These are phyloP conservation scores for Euthynnus affinis DNA, from an alignment of 2,797 vertebrate genomes.

Conservation along the genomic window DNA sequence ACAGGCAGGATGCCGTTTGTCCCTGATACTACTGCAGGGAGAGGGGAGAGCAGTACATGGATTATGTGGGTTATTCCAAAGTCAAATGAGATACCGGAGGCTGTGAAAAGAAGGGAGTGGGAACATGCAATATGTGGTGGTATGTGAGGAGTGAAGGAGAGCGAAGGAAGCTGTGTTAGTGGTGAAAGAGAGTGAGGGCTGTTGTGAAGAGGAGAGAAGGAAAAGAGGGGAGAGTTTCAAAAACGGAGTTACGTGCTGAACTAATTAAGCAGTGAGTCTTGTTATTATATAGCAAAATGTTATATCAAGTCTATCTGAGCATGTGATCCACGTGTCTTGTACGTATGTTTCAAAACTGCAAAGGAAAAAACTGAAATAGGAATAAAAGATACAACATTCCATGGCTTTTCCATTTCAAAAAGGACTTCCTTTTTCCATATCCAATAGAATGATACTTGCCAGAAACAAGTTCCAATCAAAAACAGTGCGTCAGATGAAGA, in stretches of 20 bases:
- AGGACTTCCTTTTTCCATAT: background rate
- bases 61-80: background rate
- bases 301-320: background rate
- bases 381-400: background rate
- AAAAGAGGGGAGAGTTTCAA: slow-evolving; percentile 50
- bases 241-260: slow-evolving; percentile 28
- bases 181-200: slow-evolving; percentile 58
- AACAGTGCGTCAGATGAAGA: background rate
- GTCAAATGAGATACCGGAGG: slow-evolving; percentile 15
- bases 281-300: background rate
- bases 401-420: background rate
- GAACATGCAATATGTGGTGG: slow-evolving; percentile 53
- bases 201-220: slow-evolving; percentile 55
- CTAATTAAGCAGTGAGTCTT: slow-evolving; percentile 11
- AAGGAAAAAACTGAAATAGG: background rate
- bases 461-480: background rate
- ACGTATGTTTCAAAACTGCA: background rate
- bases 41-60: background rate
- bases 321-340: background rate
- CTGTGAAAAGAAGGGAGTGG: slow-evolving; percentile 37
- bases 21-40: background rate
- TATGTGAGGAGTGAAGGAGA: slow-evolving; percentile 54
- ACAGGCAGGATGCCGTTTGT: background rate
- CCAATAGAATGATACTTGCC: background rate
- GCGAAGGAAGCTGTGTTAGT: slow-evolving; percentile 62